Evolutionary conservation across 2,113 vertebrate species (phyloP), one percentile per base, ranked within the genome.

Genomic region (Barbus barbus): DNA sequence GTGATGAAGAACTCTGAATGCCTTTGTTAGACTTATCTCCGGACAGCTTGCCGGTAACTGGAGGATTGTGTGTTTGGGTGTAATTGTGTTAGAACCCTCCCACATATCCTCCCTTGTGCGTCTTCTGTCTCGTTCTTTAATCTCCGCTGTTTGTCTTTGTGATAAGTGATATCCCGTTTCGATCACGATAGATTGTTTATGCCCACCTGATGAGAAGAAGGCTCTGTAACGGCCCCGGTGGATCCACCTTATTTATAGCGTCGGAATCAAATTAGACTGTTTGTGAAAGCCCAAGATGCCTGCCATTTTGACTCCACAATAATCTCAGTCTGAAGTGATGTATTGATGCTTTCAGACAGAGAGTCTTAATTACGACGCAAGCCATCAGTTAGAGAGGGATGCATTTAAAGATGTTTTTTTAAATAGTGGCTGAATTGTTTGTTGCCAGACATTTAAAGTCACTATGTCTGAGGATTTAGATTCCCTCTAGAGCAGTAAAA

Each of bases 81-180:
- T 94, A 94, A 95, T 94, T 95, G 92, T 89, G 91, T 95, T 94
- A 93, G 83, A 88, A 83, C 82, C 93, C 92, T 91, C 94, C 93
- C 93, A 95, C 94, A 88, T 88, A 83, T 85, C 44, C 88, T 93
- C 94, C 93, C 93, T 80, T 31, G 91, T 90, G 93, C 88, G 83
- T 93, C 91, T 91, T 93, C 93, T 93, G 93, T 94, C 93, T 94
- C 90, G 88, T 94, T 92, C 92, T 89, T 90, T 93, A 93, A 95
- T 95, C 93, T 93, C 85, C 41, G 86, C 91, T 90, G 93, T 95
- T 94, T 93, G 93, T 95, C 94, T 94, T 87, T 87, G 91, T 67
- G 91, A 92, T 91, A 93, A 92, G 89, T 89, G 93, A 95, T 94
- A 93, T 94, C 92, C 92, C 83, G 85, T 86, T 89, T 87, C 88